Evolutionary conservation across 2,888 invertebrate species (phyloP), one percentile per base, ranked within the genome.

Genomic region (Andrena praecox): DNA sequence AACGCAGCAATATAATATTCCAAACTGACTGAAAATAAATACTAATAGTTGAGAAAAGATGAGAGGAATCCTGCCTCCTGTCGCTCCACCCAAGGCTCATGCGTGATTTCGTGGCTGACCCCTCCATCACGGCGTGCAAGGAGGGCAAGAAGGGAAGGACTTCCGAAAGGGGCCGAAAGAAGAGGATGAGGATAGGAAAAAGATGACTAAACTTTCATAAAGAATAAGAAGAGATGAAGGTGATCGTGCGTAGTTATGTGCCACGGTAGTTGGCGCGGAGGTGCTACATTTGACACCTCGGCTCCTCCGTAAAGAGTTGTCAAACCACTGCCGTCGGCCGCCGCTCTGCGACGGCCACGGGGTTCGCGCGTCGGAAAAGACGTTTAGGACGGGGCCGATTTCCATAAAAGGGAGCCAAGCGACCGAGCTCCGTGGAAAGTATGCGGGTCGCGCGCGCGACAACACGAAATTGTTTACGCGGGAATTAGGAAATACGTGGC

Each of bases 221-320:
- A 71, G 69, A 67, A 77, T 79, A 78, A 69, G 69, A 62, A 76
- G 75, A 80, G 75, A 72, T 75, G 81, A 83, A 85, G 78, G 84
- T 79, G 85, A 85, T 86, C 90, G 90, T 88, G 91, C 88, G 91
- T 90, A 89, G 83, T 82, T 89, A 90, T 91, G 89, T 88, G 90
- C 91, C 80, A 89, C 93, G 81, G 93, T 92, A 93, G 92, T 93
- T 93, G 92, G 89, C 93, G 86, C 89, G 87, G 87, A 88, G 87
- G 90, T 92, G 93, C 87, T 91, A 93, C 91, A 92, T 93, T 93
- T 92, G 93, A 91, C 93, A 93, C 92, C 91, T 89, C 81, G 75
- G 85, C 80, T 82, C 76, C 81, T 68, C 76, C 62, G 77, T 87
- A 89, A 88, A 89, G 89, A 87, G 87, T 88, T 87, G 90, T 89